Conservation (phyloP, 2,888 invertebrate genomes). For the Dichetophora obliterata region DNA sequence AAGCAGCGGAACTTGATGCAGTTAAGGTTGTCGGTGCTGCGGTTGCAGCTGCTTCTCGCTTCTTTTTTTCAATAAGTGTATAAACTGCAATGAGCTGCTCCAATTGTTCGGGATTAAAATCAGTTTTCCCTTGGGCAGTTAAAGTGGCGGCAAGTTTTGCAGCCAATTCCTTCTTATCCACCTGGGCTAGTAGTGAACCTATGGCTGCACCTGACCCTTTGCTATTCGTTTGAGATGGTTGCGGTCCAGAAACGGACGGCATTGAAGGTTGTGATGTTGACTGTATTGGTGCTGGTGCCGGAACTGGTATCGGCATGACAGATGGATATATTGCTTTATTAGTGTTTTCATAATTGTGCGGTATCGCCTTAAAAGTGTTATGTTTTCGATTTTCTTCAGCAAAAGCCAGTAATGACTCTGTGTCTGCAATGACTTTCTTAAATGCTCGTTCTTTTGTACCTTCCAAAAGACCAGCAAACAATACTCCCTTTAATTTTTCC, state of each 20-base stretch:
- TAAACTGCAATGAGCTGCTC: conserved; percentile 84
- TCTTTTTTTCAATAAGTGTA: conserved; percentile 62
- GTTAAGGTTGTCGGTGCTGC: conserved; percentile 1
- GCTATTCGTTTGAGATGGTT: background rate
- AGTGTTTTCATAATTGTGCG: conserved; percentile 15
- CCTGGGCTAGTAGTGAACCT: conserved; percentile 50
- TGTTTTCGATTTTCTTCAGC: conserved; percentile 68
- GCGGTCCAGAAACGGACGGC: too few species aligned
- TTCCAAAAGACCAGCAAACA: conserved; percentile 77
- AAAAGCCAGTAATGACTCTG: conserved; percentile 73
- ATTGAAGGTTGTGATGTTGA: background rate
- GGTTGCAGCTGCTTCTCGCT: conserved; percentile 48
- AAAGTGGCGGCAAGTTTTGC: conserved; percentile 82
- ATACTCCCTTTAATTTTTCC: conserved; percentile 71
- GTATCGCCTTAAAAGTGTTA: conserved; percentile 55
- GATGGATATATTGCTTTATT: background rate
- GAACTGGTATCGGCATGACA: background rate
- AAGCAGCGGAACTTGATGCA: background rate
- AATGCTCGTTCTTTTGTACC: conserved; percentile 76
- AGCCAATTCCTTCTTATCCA: conserved; percentile 73
- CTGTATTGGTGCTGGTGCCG: conserved; percentile 12
- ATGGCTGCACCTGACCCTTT: conserved; percentile 25
- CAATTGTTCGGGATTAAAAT: conserved; percentile 83
- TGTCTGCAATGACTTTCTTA: conserved; percentile 79
- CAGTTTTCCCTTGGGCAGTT: conserved; percentile 85